phyloP scores from a whole-genome alignment of 2,888 invertebrate species.

The Microplitis deprimator region DNA sequence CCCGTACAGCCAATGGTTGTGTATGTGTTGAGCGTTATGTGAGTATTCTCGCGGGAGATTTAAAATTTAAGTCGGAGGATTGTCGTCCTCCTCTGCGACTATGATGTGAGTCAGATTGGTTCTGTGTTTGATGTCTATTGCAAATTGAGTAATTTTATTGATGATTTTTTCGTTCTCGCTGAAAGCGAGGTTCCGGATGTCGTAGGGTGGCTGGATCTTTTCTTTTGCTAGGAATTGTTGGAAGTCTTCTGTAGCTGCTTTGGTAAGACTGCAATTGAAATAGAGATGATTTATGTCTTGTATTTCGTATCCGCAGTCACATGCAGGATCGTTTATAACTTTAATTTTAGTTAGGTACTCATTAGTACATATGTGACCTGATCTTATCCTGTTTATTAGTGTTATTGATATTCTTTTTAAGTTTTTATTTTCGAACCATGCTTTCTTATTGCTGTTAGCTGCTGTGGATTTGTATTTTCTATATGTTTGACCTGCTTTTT shows the following conservation, averaged over 20 bases:
- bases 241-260: neutral
- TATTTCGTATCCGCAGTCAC: neutral
- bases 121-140: neutral
- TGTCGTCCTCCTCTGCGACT: neutral
- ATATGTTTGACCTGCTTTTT: neutral
- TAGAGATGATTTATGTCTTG: conserved; percentile 1
- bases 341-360: neutral
- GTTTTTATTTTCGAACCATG: neutral
- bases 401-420: neutral
- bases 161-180: neutral
- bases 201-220: neutral
- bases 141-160: neutral
- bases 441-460: neutral
- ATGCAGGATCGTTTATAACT: neutral
- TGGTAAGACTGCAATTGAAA: neutral
- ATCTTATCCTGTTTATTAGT: neutral
- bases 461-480: neutral
- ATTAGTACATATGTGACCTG: neutral
- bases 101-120: neutral
- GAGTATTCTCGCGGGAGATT: neutral
- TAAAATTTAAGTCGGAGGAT: neutral
- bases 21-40: too few species aligned
- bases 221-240: neutral
- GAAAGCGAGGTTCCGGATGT: neutral
- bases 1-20: neutral